Conservation (phyloP, 2,797 vertebrate genomes). For the Sebastes iracundus region DNA sequence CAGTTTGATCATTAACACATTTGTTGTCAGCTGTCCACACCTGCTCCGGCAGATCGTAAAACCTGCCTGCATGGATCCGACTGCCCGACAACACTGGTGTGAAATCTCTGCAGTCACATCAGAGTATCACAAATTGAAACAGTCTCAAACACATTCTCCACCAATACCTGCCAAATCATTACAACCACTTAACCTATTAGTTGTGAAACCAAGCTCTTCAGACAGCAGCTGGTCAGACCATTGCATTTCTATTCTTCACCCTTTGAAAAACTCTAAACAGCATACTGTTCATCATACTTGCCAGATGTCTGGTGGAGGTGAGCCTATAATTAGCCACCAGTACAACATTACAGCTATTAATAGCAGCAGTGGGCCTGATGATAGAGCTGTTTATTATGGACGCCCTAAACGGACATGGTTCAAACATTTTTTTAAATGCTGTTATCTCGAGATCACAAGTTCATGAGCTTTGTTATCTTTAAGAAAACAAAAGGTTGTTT, state of each 20-base stretch:
- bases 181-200: not conserved
- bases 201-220: constrained; percentile 10
- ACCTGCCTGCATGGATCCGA: not conserved
- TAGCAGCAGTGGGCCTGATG: not conserved
- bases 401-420: no score
- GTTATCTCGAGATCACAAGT: no score
- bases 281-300: constrained; percentile 9
- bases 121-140: not conserved
- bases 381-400: not conserved
- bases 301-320: constrained; percentile 3
- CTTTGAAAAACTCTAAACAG: constrained; percentile 14
- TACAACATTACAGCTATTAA: not conserved
- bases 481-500: no score
- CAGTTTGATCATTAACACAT: not conserved
- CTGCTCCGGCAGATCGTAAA: not conserved
- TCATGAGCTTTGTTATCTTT: no score
- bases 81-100: not conserved
- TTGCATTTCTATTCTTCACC: constrained; percentile 48
- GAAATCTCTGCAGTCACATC: not conserved
- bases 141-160: not conserved
- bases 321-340: constrained; percentile 38
- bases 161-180: not conserved
- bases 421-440: no score
- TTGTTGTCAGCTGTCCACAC: not conserved
- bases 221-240: constrained; percentile 26